These are phyloP conservation scores for Botia kubotai DNA, from an alignment of 2,797 vertebrate species.

Conservation along the genomic window DNA sequence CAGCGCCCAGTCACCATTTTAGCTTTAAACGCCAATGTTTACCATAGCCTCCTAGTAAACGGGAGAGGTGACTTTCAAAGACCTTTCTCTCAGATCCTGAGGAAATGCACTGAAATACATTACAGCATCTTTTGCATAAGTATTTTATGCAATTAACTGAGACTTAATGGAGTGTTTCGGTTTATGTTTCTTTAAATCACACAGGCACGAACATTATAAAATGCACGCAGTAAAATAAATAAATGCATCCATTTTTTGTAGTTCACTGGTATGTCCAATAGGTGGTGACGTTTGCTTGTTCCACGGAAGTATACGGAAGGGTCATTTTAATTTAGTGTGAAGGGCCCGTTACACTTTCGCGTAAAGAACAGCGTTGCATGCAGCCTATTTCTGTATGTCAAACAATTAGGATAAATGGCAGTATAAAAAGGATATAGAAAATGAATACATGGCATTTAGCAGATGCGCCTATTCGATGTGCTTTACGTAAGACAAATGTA, in stretches of 20 bases:
- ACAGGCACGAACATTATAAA: background rate
- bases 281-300: constrained; percentile 65
- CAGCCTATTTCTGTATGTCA: background rate
- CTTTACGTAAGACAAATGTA: too few species aligned
- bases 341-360: background rate
- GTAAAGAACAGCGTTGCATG: background rate
- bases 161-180: background rate
- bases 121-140: too few species aligned
- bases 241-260: background rate
- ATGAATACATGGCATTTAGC: too few species aligned
- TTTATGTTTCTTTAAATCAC: background rate
- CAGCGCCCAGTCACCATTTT: constrained; percentile 46
- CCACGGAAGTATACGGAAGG: constrained; percentile 39
- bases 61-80: constrained; percentile 5
- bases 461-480: too few species aligned
- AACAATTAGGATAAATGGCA: too few species aligned
- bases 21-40: constrained; percentile 15
- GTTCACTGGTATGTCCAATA: constrained; percentile 59
- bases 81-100: background rate
- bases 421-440: too few species aligned
- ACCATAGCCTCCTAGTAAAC: background rate
- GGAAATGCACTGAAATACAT: background rate
- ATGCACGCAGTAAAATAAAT: background rate
- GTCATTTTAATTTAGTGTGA: constrained; percentile 2
- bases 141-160: too few species aligned